These are phyloP conservation scores for Parauchenoglanis ngamensis DNA, from an alignment of 2,797 vertebrate genomes.

Conservation along the genomic window DNA sequence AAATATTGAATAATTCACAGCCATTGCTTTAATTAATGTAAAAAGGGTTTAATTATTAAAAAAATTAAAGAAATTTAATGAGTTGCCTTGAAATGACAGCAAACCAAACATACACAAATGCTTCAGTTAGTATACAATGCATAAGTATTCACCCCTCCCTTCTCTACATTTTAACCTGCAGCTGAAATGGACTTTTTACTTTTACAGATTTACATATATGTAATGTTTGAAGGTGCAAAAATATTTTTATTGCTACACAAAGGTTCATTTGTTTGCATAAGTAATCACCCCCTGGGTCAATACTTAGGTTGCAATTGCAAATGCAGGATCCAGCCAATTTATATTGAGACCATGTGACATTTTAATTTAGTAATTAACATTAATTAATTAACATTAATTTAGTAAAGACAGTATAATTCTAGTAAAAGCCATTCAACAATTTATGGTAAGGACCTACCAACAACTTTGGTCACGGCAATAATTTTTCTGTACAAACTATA, in stretches of 20 bases:
- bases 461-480: background rate
- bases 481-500: background rate
- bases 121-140: background rate
- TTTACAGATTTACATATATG: background rate
- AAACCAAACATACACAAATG: constrained; percentile 8
- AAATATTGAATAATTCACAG: background rate
- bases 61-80: background rate
- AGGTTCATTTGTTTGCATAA: background rate
- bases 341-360: background rate
- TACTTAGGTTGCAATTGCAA: background rate
- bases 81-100: background rate
- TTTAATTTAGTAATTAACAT: background rate
- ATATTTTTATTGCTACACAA: background rate
- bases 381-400: too few species aligned
- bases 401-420: too few species aligned
- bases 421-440: background rate
- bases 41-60: background rate
- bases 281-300: background rate
- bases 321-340: background rate
- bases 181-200: background rate
- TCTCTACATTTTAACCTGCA: background rate
- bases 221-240: background rate
- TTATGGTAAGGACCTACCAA: background rate
- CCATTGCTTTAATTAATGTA: background rate
- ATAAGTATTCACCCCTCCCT: background rate